Evolutionary conservation across 2,113 vertebrate species (phyloP), one percentile per base, ranked within the genome.

Genomic region (Pseudorasbora parva): DNA sequence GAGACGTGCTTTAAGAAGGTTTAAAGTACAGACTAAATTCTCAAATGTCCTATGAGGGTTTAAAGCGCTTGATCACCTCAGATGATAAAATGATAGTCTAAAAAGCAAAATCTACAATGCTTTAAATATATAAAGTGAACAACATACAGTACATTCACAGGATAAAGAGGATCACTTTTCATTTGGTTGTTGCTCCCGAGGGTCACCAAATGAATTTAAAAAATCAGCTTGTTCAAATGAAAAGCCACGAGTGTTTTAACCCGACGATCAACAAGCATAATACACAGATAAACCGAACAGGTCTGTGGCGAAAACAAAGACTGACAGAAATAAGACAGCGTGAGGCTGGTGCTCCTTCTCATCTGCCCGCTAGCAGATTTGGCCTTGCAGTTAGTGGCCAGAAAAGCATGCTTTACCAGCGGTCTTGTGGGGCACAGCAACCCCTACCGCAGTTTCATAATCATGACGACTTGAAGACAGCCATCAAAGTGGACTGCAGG

Each of bases 301-400:
- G 74, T 62, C 54, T 74, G 71, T 85, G 43, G 74, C 15, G 10
- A 19, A 64, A 47, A 64, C 74, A 68, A 33, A 76, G 19, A 69
- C 54, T 57, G 11, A 57, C 62, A 33, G 8, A 23, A 56, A 59
- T 59, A 78, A 78, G 43, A 68, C 72, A 62, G 74, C 27, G 78
- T 72, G 57, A 85, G 79, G 75, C 57, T 79, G 56, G 68, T 85
- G 51, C 49, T 85, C 69, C 73, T 69, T 49, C 60, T 72, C 82
- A 45, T 81, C 51, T 25, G 51, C 41, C 27, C 68, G 19, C 57
- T 75, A 25, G 51, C 83, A 49, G 69, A 27, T 69, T 23, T 15
- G 72, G 49, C 2, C 54, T 64, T 74, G 47, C 57, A 30, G 71
- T 79, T 72, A 45, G 76, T 69, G 83, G 51, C 71, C 84, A 79